Conservation (phyloP, 2,888 invertebrate genomes). For the Tubulanus polymorphus region DNA sequence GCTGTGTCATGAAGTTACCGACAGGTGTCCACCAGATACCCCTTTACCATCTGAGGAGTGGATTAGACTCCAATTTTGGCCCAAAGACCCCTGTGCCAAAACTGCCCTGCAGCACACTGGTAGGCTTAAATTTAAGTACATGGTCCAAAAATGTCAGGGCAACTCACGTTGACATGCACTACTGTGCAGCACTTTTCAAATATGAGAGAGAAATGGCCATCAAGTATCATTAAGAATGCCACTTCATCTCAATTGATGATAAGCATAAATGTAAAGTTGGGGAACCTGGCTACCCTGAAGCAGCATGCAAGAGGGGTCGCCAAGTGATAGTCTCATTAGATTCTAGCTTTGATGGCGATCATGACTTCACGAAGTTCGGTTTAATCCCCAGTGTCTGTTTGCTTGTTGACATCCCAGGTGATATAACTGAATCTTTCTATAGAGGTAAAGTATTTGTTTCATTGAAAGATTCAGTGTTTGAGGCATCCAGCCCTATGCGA, state of each 20-base stretch:
- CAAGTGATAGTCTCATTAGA: conserved; percentile 7
- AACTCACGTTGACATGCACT: conserved; percentile 6
- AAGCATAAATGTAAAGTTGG: conserved; percentile 8
- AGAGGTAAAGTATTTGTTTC: conserved; percentile 19
- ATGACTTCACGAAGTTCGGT: conserved; percentile 9
- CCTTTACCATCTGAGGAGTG: background rate
- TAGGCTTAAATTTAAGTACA: background rate
- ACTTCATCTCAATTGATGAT: conserved; percentile 6
- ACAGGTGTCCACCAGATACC: background rate
- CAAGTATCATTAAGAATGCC: conserved; percentile 1
- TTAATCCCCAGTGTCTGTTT: conserved; percentile 1
- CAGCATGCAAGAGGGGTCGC: conserved; percentile 1
- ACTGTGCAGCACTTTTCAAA: conserved; percentile 11
- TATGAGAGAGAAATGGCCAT: conserved; percentile 8
- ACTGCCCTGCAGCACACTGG: background rate
- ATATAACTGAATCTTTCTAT: conserved; percentile 14
- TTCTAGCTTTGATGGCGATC: conserved; percentile 10
- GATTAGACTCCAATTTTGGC: background rate
- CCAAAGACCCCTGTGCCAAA: background rate
- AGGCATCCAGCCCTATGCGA: conserved; percentile 13
- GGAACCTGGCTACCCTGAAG: conserved; percentile 7
- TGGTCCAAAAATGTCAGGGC: background rate
- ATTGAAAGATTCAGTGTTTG: conserved; percentile 20
- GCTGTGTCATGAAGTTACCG: background rate
- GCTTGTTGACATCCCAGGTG: conserved; percentile 17